A percentile compares a stretch with the other conserved stretches of the same genome.
phyloP scores from a whole-genome alignment of 1,140 invertebrate genomes.

The Leptoteleia sp. region DNA sequence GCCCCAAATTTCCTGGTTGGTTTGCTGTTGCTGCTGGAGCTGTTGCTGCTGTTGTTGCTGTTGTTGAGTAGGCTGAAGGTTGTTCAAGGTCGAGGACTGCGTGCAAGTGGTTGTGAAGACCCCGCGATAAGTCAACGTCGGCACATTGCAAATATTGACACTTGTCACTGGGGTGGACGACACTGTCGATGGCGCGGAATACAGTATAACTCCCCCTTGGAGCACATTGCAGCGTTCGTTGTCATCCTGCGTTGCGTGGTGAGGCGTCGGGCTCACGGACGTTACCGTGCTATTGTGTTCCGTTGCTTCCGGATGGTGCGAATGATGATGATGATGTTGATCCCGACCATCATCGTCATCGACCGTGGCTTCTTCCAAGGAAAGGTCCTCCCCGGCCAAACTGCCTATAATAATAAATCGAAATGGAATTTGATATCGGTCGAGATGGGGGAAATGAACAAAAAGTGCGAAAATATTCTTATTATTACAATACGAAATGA shows the following conservation, averaged over 20 bases:
- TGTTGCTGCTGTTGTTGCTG: constrained; percentile 70
- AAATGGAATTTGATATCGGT: constrained; percentile 22
- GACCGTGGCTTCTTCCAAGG: constrained; percentile 84
- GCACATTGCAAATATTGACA: constrained; percentile 83
- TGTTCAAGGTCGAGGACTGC: constrained; percentile 81
- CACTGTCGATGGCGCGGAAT: constrained; percentile 74
- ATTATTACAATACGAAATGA: too few relatives aligned
- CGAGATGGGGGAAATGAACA: too few relatives aligned
- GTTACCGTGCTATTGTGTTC: constrained; percentile 80
- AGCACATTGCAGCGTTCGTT: constrained; percentile 76
- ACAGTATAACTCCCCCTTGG: constrained; percentile 78
- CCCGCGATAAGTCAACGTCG: constrained; percentile 83
- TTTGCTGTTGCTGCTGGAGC: constrained; percentile 65
- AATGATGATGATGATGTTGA: constrained; percentile 78
- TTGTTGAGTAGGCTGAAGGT: constrained; percentile 73
- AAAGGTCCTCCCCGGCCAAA: constrained; percentile 88
- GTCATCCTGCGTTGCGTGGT: constrained; percentile 75
- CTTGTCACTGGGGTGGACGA: constrained; percentile 70
- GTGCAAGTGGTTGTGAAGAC: constrained; percentile 86
- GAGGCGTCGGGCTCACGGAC: constrained; percentile 78
- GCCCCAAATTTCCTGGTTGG: constrained; percentile 76
- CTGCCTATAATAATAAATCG: constrained; percentile 83
- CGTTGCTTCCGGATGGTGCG: constrained; percentile 74
- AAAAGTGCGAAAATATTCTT: too few relatives aligned
- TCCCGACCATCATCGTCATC: constrained; percentile 86